Conservation (phyloP, 2,888 invertebrate species). For the Ophion ventricosus region DNA sequence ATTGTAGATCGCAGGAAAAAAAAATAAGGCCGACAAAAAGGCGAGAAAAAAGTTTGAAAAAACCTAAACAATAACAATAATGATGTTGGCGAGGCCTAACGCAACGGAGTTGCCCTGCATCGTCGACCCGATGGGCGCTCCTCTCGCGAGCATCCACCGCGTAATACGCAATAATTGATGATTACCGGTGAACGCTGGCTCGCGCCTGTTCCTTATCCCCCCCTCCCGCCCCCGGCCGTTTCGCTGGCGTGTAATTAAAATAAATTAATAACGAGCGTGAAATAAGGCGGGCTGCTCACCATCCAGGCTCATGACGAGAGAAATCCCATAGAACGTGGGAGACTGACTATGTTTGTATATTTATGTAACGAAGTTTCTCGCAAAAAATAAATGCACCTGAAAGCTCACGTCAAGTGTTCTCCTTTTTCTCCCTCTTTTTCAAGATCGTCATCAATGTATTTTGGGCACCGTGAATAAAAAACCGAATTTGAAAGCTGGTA, state of each 20-base stretch:
- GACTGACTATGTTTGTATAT: background rate
- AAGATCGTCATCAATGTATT: background rate
- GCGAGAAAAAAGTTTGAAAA: conserved; percentile 24
- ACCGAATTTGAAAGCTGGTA: background rate
- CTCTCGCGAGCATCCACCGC: conserved; percentile 41
- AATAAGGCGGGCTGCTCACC: conserved; percentile 67
- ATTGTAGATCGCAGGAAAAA: conserved; percentile 65
- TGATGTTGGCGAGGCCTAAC: conserved; percentile 62
- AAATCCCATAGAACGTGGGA: conserved; percentile 6
- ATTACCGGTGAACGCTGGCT: conserved; percentile 73
- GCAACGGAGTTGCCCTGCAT: conserved; percentile 23
- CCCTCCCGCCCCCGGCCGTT: background rate
- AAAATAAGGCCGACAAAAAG: conserved; percentile 38
- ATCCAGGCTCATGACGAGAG: background rate
- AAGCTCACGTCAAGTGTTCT: background rate
- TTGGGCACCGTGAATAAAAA: background rate
- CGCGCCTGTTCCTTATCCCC: conserved; percentile 31
- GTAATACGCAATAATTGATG: conserved; percentile 78
- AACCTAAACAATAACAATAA: conserved; percentile 13
- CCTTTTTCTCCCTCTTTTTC: background rate
- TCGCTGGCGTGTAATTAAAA: conserved; percentile 76
- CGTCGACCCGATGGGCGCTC: conserved; percentile 48
- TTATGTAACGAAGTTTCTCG: background rate
- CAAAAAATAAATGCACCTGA: background rate
- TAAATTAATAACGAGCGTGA: conserved; percentile 78